phyloP scores from a whole-genome alignment of 2,113 vertebrate genomes.

The Nesoenas mayeri region DNA sequence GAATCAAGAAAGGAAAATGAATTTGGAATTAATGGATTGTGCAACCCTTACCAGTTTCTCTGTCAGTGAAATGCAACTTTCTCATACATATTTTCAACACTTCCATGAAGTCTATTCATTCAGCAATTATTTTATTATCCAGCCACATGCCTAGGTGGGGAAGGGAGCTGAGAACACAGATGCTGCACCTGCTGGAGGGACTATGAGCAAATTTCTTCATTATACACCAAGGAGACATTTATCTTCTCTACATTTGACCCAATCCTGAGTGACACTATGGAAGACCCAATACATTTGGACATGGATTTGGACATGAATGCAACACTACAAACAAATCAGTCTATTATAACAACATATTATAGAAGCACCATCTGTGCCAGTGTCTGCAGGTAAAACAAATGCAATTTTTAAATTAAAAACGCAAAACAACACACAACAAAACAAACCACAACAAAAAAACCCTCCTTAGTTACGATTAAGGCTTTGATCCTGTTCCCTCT shows the following conservation, averaged over 20 bases:
- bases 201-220: background rate
- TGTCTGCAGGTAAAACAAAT: constrained; percentile 60
- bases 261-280: background rate
- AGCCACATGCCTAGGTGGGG: background rate
- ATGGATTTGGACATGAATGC: background rate
- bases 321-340: constrained; percentile 9
- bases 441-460: background rate
- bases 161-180: background rate
- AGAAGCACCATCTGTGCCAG: constrained; percentile 57
- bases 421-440: too few species aligned
- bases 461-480: background rate
- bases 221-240: background rate
- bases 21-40: background rate
- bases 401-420: background rate
- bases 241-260: background rate
- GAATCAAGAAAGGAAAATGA: background rate
- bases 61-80: background rate
- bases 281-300: constrained; percentile 3
- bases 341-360: constrained; percentile 12
- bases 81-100: background rate
- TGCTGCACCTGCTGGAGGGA: background rate
- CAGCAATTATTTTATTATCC: background rate
- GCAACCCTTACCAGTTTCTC: background rate
- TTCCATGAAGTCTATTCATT: background rate
- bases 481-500: background rate